A percentile compares a stretch with the other conserved stretches of the same genome.
These are phyloP conservation scores for Drosophila flavopinicola DNA, from an alignment of 2,888 invertebrate species.

Conservation along the genomic window DNA sequence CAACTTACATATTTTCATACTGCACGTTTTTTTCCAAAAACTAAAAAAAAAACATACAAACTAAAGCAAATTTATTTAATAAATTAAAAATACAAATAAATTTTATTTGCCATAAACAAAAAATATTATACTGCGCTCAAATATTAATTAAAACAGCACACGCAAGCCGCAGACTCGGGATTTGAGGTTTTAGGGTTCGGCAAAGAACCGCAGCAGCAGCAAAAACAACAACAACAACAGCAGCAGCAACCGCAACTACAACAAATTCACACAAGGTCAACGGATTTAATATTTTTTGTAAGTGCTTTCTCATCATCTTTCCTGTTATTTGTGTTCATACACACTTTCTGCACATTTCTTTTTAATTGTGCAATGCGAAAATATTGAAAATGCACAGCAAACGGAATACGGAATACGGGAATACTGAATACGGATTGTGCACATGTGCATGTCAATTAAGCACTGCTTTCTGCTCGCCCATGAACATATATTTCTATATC, in stretches of 20 bases:
- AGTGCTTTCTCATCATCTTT: conserved; percentile 49
- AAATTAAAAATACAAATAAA: conserved; percentile 32
- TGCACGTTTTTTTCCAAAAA: conserved; percentile 71
- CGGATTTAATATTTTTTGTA: conserved; percentile 82
- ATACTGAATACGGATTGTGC: conserved; percentile 21
- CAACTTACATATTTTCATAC: conserved; percentile 79
- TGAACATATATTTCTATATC: conserved; percentile 39
- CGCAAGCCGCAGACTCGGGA: conserved; percentile 42
- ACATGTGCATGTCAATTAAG: conserved; percentile 79
- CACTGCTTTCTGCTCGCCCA: conserved; percentile 36
- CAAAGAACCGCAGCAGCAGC: conserved; percentile 27
- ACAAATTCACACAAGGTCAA: conserved; percentile 78
- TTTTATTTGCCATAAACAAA: conserved; percentile 37
- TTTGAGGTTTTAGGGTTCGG: conserved; percentile 18
- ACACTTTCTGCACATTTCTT: conserved; percentile 30
- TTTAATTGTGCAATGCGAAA: conserved; percentile 38
- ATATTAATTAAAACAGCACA: conserved; percentile 46
- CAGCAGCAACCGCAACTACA: conserved; percentile 42
- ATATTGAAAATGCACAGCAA: conserved; percentile 46
- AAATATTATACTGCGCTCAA: conserved; percentile 17
- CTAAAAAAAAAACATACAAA: conserved; percentile 34
- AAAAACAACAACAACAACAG: conserved; percentile 30
- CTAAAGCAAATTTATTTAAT: conserved; percentile 45
- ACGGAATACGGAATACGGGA: conserved; percentile 6
- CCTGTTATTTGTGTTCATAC: conserved; percentile 11